These are phyloP conservation scores for Drosophila peninsularis DNA, from an alignment of 2,888 invertebrate genomes.

Conservation along the genomic window DNA sequence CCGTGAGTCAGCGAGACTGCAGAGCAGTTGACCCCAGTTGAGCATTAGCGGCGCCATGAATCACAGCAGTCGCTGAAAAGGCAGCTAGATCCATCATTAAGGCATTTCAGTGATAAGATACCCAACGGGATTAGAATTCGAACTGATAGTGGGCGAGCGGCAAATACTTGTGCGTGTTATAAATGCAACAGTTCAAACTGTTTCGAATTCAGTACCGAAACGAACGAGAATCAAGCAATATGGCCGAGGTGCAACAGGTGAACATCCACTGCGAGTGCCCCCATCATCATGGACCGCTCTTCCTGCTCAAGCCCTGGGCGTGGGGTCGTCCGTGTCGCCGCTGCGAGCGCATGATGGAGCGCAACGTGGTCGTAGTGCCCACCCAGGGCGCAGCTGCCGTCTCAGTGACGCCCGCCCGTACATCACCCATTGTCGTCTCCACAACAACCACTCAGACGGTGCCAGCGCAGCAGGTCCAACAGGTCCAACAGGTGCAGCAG, in stretches of 20 bases:
- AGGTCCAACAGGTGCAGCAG: slow-evolving; percentile 18
- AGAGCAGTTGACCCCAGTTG: neutral
- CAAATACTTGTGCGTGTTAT: slow-evolving; percentile 34
- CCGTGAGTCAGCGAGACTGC: slow-evolving; percentile 30
- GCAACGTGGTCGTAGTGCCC: slow-evolving; percentile 58
- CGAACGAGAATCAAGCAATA: slow-evolving; percentile 29
- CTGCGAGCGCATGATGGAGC: slow-evolving; percentile 67
- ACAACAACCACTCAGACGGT: slow-evolving; percentile 30
- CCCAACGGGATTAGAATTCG: slow-evolving; percentile 14
- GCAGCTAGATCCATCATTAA: slow-evolving; percentile 41
- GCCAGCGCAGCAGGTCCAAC: slow-evolving; percentile 17
- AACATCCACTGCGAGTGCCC: slow-evolving; percentile 66
- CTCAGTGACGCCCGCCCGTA: slow-evolving; percentile 2
- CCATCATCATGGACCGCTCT: slow-evolving; percentile 60
- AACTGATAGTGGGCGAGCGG: slow-evolving; percentile 21
- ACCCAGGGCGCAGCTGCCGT: slow-evolving; percentile 31
- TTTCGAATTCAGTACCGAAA: slow-evolving; percentile 27
- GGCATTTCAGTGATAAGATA: slow-evolving; percentile 49
- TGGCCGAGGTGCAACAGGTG: slow-evolving; percentile 60
- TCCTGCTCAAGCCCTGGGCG: slow-evolving; percentile 48
- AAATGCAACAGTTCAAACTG: slow-evolving; percentile 19
- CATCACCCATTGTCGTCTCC: slow-evolving; percentile 21
- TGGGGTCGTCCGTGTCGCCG: slow-evolving; percentile 68
- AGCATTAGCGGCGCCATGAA: slow-evolving; percentile 29
- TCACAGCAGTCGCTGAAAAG: slow-evolving; percentile 22